Conservation (phyloP, 2,797 vertebrate genomes). For the Aldrovandia affinis region DNA sequence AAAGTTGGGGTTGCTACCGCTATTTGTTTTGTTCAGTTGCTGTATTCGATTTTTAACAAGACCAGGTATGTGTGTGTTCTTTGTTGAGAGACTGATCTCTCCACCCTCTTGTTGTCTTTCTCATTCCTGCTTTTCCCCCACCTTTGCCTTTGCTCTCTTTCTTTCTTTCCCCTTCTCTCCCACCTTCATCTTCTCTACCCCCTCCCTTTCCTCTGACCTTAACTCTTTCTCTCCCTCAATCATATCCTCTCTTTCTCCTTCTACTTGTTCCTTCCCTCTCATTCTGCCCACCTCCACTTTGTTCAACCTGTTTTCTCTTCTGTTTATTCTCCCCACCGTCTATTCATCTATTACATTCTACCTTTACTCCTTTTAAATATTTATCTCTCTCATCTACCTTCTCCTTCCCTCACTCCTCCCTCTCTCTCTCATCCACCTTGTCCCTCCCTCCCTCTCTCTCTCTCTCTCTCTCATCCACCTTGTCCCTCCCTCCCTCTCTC, state of each 20-base stretch:
- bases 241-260: conserved; percentile 32
- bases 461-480: not conserved
- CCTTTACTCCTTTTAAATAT: no score
- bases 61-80: not conserved
- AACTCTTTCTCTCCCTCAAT: not conserved
- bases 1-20: not conserved
- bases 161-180: not conserved
- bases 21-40: not conserved
- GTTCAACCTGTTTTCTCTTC: no score
- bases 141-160: no score
- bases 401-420: no score
- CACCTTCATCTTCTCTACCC: not conserved
- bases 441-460: not conserved
- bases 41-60: not conserved
- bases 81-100: not conserved
- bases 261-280: not conserved
- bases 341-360: no score
- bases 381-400: no score
- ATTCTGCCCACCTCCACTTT: no score
- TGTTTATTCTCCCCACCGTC: no score
- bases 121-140: not conserved
- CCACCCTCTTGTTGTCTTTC: not conserved
- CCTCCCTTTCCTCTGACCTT: not conserved
- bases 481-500: not conserved
- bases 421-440: no score